Conservation (phyloP, 2,888 invertebrate genomes). For the Stenchaetothrips biformis region DNA sequence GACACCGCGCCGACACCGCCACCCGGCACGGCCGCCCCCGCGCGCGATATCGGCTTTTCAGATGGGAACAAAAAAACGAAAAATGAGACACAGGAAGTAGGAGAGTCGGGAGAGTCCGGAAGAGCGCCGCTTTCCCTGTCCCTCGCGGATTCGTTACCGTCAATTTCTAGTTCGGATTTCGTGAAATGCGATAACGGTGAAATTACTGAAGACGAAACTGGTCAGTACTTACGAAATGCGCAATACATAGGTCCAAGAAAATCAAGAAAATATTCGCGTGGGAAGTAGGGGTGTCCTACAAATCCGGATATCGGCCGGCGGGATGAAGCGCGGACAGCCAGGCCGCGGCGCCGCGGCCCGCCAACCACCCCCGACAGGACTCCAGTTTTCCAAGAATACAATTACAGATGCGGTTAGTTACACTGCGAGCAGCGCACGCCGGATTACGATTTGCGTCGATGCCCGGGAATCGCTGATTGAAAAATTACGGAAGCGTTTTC, state of each 20-base stretch:
- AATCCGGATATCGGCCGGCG: too few relatives aligned
- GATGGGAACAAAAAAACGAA: not conserved
- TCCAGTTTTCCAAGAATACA: not conserved
- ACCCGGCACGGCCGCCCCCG: not conserved
- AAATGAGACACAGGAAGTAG: not conserved
- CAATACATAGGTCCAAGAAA: too few relatives aligned
- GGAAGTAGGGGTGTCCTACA: too few relatives aligned
- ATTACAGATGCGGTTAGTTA: not conserved
- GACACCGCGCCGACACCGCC: not conserved
- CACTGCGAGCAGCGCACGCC: not conserved
- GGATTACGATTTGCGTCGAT: not conserved
- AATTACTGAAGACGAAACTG: too few relatives aligned
- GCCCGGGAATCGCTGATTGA: conserved; percentile 6
- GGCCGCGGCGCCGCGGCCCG: not conserved
- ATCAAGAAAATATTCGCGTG: too few relatives aligned
- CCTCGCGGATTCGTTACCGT: too few relatives aligned
- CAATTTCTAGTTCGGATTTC: too few relatives aligned
- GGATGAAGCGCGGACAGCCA: too few relatives aligned
- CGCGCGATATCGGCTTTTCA: not conserved
- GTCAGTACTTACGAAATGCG: too few relatives aligned
- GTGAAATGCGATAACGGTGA: too few relatives aligned
- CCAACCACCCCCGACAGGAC: not conserved
- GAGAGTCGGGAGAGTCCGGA: not conserved
- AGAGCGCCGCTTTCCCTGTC: too few relatives aligned
- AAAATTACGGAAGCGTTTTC: conserved; percentile 25